Evolutionary conservation across 2,888 invertebrate genomes (phyloP), one percentile per base, ranked within the genome.

Genomic region (Sussaba pulchella): DNA sequence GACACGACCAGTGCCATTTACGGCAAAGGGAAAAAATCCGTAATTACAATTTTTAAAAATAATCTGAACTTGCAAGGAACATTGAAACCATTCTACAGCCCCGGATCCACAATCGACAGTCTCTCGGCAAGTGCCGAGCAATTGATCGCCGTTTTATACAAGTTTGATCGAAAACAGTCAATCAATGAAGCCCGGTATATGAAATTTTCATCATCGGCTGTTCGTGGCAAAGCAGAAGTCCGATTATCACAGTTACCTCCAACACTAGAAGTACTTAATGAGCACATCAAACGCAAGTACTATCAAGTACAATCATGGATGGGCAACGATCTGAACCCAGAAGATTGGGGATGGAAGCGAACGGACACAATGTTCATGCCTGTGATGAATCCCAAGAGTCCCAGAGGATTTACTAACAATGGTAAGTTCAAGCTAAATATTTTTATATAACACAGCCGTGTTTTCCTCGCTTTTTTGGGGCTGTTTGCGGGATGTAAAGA

Each of bases 231-330:
- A 21, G 31, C 19, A 10, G 59, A 71, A 75, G 31, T 63, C 47
- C 41, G 70, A n/a, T 50, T 82, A 71, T 61, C 71, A 9, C 3
- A 3, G 14, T 52, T 82, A 74, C 78, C 81, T 14, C 70, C 78
- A 36, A 81, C 81, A 5, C 14, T 36, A 64, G 21, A 69, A 4
- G 70, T 45, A 1, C 43, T 82, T 14, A 50, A n/a, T 8, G 72
- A 82, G 17, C 75, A 82, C 45, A 61, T 70, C 1, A 74, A 74
- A 31, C 74, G 74, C 31, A 66, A 26, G 21, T 85, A 83, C 59
- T 81, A 83, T 64, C 82, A 83, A 76, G 80, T 85, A 31, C 82
- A 85, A 73, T 74, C 70, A 63, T 87, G 84, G 84, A 57, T 83
- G 76, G 83, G 79, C 2, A 83, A 81, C 17, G 59, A 79, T 21